A percentile compares a stretch with the other conserved stretches of the same genome.
Conservation (phyloP, 2,888 invertebrate species). For the Cryptus viduatorius region DNA sequence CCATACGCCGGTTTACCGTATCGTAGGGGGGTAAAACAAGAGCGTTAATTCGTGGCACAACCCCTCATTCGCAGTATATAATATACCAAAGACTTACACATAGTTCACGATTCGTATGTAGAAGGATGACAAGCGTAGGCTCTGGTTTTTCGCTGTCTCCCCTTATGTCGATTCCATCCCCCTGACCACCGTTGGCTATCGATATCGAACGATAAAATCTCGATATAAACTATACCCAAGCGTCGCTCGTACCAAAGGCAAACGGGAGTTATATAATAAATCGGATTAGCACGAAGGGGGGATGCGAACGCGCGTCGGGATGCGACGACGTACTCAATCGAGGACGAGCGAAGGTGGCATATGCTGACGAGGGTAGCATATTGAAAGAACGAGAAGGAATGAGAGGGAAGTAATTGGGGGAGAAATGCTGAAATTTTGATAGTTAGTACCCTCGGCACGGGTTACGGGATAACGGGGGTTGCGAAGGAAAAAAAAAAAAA, state of each 20-base stretch:
- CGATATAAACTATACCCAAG: constrained; percentile 72
- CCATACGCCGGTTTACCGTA: constrained; percentile 64
- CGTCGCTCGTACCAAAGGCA: constrained; percentile 20
- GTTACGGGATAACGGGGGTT: constrained; percentile 45
- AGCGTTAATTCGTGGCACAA: constrained; percentile 79
- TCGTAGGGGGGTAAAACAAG: constrained; percentile 78
- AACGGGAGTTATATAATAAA: constrained; percentile 81
- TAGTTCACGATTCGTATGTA: constrained; percentile 7
- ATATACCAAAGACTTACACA: neutral
- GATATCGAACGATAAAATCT: constrained; percentile 83
- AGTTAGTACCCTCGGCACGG: constrained; percentile 28
- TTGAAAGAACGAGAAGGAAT: constrained; percentile 73
- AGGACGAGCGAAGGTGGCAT: constrained; percentile 79
- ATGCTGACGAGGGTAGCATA: constrained; percentile 78
- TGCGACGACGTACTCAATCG: constrained; percentile 66
- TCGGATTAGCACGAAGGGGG: constrained; percentile 81
- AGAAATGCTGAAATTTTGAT: neutral
- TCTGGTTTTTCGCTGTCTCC: neutral
- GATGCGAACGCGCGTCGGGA: constrained; percentile 70
- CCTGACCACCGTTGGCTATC: constrained; percentile 75
- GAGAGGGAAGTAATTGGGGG: neutral
- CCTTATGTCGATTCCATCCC: neutral
- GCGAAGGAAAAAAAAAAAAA: constrained; percentile 66
- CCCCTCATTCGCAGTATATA: constrained; percentile 9
- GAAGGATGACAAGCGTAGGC: constrained; percentile 14